Evolutionary conservation across 1,140 invertebrate species (phyloP).

Genomic region (Hylaeus volcanicus): DNA sequence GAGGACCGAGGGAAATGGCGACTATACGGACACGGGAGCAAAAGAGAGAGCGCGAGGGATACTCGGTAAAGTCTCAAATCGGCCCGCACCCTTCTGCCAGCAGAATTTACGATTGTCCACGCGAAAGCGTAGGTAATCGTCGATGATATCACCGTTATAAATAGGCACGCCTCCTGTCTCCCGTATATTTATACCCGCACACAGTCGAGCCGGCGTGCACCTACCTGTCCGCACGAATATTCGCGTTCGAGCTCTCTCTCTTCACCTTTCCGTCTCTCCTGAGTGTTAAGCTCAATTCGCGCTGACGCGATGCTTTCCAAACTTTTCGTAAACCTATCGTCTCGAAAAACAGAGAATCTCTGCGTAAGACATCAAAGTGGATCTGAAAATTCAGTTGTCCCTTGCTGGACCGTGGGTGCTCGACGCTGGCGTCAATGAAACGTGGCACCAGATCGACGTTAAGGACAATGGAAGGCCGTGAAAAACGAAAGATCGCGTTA

Average conservation of each 20-base stretch:
- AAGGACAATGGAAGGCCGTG: conserved; percentile 26
- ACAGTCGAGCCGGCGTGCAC: conserved; percentile 36
- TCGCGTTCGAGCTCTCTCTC: conserved; percentile 12
- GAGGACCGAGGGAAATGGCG: conserved; percentile 2
- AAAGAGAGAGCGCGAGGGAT: conserved; percentile 18
- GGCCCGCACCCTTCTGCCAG: conserved; percentile 65
- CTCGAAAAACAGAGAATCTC: too few species aligned
- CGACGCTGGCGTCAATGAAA: neutral
- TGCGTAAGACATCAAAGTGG: too few species aligned
- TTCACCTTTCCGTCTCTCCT: neutral
- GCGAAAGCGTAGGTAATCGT: conserved; percentile 79
- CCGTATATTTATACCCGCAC: conserved; percentile 46
- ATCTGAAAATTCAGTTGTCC: neutral
- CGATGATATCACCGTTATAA: conserved; percentile 79
- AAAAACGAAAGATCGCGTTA: neutral
- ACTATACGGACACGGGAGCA: neutral
- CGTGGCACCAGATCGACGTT: neutral
- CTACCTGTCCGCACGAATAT: conserved; percentile 59
- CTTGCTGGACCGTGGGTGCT: neutral
- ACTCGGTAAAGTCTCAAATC: conserved; percentile 58
- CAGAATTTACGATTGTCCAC: conserved; percentile 77
- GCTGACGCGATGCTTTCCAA: too few species aligned
- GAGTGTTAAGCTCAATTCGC: too few species aligned
- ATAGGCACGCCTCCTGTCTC: conserved; percentile 77
- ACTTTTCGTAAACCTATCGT: too few species aligned